Conservation (phyloP, 1,140 invertebrate genomes). For the Leptopilina boulardi region DNA sequence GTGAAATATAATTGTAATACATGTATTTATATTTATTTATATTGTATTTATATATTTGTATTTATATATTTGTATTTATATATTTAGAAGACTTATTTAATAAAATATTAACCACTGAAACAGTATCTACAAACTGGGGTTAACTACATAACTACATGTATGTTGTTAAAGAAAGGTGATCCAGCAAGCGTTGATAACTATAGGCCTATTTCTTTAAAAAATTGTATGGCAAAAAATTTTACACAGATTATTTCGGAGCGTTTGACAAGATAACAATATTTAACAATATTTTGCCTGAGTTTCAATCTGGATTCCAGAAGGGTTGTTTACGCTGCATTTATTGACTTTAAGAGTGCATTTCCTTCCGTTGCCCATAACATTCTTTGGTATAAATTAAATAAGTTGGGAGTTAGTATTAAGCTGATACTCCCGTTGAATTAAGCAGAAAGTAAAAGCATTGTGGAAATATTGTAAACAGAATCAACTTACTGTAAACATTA, state of each 20-base stretch:
- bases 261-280: conserved; percentile 20
- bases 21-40: too few relatives aligned
- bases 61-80: too few relatives aligned
- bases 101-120: not conserved
- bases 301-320: not conserved
- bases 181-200: conserved; percentile 40
- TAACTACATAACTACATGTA: not conserved
- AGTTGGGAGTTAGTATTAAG: not conserved
- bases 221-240: too few relatives aligned
- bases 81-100: conserved; percentile 15
- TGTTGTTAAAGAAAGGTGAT: conserved; percentile 49
- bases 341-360: conserved; percentile 29
- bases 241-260: too few relatives aligned
- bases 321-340: conserved; percentile 13
- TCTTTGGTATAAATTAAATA: not conserved
- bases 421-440: not conserved
- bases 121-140: not conserved
- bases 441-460: too few relatives aligned
- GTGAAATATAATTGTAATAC: too few relatives aligned
- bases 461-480: too few relatives aligned
- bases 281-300: conserved; percentile 36
- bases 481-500: too few relatives aligned
- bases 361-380: not conserved
- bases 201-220: conserved; percentile 34
- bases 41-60: too few relatives aligned